A percentile compares a stretch with the other conserved stretches of the same genome.
These are phyloP conservation scores for Catharus fuscescens DNA, from an alignment of 2,113 vertebrate species.

Conservation along the genomic window DNA sequence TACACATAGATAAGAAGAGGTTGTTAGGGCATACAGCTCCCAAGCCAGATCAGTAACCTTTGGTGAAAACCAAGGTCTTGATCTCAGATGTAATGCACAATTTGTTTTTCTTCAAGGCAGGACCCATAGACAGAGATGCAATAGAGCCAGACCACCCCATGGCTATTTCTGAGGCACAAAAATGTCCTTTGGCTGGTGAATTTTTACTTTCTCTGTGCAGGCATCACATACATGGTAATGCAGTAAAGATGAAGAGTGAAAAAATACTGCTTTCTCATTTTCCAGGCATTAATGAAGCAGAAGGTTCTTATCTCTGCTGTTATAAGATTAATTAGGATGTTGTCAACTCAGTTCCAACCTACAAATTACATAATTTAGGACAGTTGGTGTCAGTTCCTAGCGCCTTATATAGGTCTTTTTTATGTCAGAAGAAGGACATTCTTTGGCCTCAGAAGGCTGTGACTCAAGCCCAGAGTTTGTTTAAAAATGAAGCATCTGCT, in stretches of 20 bases:
- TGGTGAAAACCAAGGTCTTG: not conserved
- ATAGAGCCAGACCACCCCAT: not conserved
- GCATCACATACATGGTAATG: not conserved
- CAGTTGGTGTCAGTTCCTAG: not conserved
- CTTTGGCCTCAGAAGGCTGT: not conserved
- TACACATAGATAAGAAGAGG: not conserved
- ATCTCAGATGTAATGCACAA: not conserved
- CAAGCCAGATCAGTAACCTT: not conserved
- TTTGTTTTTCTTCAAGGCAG: not conserved
- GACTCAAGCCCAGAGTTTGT: not conserved
- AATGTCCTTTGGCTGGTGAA: not conserved
- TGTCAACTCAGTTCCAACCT: conserved; percentile 1
- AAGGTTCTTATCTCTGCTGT: conserved; percentile 6
- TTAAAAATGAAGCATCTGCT: not conserved
- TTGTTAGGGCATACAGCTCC: not conserved
- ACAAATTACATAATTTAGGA: conserved; percentile 19
- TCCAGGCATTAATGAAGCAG: not conserved
- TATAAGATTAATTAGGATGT: conserved; percentile 25
- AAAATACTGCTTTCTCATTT: conserved; percentile 4
- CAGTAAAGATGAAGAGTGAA: not conserved
- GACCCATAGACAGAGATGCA: not conserved
- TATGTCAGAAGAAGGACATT: not conserved
- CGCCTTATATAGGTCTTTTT: not conserved
- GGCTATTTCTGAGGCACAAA: not conserved
- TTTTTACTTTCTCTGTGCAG: not conserved